Evolutionary conservation across 2,888 invertebrate species (phyloP), one percentile per base, ranked within the genome.

Genomic region (Shargacucullia verbasci): DNA sequence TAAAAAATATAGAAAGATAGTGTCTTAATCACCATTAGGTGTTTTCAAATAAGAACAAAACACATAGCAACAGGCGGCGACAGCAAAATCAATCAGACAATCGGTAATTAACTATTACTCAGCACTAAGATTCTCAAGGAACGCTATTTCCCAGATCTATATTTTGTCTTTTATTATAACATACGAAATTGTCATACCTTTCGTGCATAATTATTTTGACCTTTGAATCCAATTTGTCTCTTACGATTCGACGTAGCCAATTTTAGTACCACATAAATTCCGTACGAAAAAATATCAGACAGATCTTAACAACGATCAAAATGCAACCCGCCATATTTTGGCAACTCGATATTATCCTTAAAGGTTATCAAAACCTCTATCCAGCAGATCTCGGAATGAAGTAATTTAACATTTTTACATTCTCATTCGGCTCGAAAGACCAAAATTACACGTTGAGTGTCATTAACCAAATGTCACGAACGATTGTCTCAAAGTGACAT

Each of bases 401-500:
- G 62, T 47, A 59, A 74, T 71, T 71, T 64, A 52, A 38, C 14
- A 50, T 58, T 64, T 52, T 60, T 53, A 69, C 62, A 63, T 73
- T 66, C 65, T 58, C 57, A 8, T 31, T 68, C 43, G 58, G 44
- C 47, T 50, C 49, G 60, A 66, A 75, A 57, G 27, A 61, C 63
- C 57, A 53, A 72, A 72, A 72, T 73, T 73, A 70, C 37, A 72
- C 44, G 45, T 66, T 63, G 45, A 33, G 44, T 48, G 70, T 70
- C 68, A 68, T 68, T 71, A 71, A 46, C 43, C 59, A 70, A 76
- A 74, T 76, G 73, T 71, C 76, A 71, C 48, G 66, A 75, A 59
- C 62, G 60, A 69, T 73, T 69, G 68, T 75, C 69, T 65, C 68
- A 57, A 59, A 67, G 64, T 71, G 73, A 73, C 78, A 78, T 79